Base-by-base conservation (phyloP, 1,140 invertebrate genomes). In the Drosophila tani region DNA sequence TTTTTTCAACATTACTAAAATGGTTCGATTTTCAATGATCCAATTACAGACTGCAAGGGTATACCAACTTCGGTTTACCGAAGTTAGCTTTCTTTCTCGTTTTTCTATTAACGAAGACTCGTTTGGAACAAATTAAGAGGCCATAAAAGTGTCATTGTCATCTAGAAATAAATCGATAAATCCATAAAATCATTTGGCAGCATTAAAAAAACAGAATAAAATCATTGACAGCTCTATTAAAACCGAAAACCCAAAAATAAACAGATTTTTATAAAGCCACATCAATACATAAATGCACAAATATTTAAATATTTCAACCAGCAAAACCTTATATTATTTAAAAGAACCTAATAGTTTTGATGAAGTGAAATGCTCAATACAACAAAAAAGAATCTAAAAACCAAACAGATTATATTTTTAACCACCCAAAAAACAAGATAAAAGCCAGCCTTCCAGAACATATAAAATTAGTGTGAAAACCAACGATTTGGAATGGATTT, bases 401-500 rank as follows among this genome's bases (percentile, higher is more conserved):
- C 19, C 3, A 12, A n/a, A 7, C 45, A 49, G 9, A 35, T n/a
- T 45, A 17, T 40, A 27, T 59, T 46, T 27, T 21, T n/a, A 7
- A 7, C 3, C 11, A 5, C 4, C 14, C 9, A 21, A 64, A 46
- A 49, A 41, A 9, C 14, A 19, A n/a, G 27, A 17, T 17, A 24
- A 40, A 29, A 65, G 15, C 1, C 5, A 7, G 21, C 14, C 21
- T 50, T 32, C 5, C 21, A 51, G 32, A 65, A 47, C 35, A 40
- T 40, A 56, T 29, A 14, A 41, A 38, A 40, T 40, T 32, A 40
- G 19, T 17, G 11, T 50, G 29, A 11, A 41, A 67, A 21, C 17
- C 62, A 67, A 8, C 32, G 55, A 41, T 9, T 47, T 21, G 45
- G 60, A 67, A 41, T 24, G n/a, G 45, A 40, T 68, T 29, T 47